Conservation (phyloP, 1,140 invertebrate genomes). For the Aphaenogaster floridana region DNA sequence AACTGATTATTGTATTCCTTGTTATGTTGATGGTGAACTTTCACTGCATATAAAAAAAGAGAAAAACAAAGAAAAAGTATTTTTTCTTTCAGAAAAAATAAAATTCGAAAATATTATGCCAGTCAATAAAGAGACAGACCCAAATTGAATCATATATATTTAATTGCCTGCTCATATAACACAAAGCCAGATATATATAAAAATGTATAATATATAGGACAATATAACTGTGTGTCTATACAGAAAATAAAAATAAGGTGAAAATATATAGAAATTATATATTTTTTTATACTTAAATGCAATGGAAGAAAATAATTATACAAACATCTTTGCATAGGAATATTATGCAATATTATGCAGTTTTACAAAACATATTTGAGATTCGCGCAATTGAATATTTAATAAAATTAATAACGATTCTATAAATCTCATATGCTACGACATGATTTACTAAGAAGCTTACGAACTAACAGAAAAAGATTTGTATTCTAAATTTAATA, state of each 20-base stretch:
- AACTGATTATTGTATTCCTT: background rate
- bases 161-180: constrained; percentile 7
- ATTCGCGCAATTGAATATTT: background rate
- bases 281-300: constrained; percentile 27
- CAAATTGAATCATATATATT: constrained; percentile 29
- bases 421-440: background rate
- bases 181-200: constrained; percentile 30
- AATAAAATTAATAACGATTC: constrained; percentile 17
- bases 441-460: background rate
- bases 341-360: background rate
- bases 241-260: constrained; percentile 33
- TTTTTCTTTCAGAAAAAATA: background rate
- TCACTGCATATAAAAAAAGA: background rate
- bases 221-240: background rate
- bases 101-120: background rate
- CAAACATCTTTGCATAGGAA: background rate
- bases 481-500: constrained; percentile 7
- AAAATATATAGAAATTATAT: constrained; percentile 14
- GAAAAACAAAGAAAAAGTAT: background rate
- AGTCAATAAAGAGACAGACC: background rate
- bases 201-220: constrained; percentile 17
- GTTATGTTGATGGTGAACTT: background rate
- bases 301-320: constrained; percentile 12
- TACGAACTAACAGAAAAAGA: background rate
- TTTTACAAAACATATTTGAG: constrained; percentile 25